A percentile compares a stretch with the other conserved stretches of the same genome.
Conservation (phyloP, 2,888 invertebrate genomes). For the Zygothrica quintamaculata region DNA sequence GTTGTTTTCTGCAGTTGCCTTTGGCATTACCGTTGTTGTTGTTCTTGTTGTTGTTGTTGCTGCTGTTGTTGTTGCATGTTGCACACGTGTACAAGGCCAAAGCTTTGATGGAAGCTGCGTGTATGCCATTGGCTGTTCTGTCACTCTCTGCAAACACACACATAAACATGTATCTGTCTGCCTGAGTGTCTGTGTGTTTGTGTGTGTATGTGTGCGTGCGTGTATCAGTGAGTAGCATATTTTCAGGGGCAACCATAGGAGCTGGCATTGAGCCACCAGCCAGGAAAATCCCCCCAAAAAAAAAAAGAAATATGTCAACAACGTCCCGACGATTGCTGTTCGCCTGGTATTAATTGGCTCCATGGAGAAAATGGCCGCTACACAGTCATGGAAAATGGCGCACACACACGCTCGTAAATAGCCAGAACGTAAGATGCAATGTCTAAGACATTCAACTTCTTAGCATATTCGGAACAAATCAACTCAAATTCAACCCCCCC, state of each 20-base stretch:
- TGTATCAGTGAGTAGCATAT: constrained; percentile 10
- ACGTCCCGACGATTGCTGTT: constrained; percentile 64
- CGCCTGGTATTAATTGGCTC: constrained; percentile 82
- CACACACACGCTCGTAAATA: constrained; percentile 24
- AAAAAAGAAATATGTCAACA: neutral
- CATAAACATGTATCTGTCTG: constrained; percentile 3
- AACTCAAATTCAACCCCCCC: neutral
- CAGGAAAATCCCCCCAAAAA: constrained; percentile 32
- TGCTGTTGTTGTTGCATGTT: neutral
- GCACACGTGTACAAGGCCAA: constrained; percentile 47
- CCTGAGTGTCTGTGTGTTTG: constrained; percentile 7
- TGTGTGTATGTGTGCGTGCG: constrained; percentile 13
- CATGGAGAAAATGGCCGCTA: constrained; percentile 83
- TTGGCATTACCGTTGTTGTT: constrained; percentile 8
- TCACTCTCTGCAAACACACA: constrained; percentile 4
- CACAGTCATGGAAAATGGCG: constrained; percentile 34
- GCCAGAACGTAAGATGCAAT: constrained; percentile 21
- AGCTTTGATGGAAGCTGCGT: constrained; percentile 57
- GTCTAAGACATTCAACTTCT: constrained; percentile 67
- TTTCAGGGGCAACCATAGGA: constrained; percentile 61
- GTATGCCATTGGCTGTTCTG: constrained; percentile 34
- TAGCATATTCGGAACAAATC: constrained; percentile 17
- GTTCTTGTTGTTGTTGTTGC: constrained; percentile 14
- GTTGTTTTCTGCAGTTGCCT: constrained; percentile 4
- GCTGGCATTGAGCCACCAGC: constrained; percentile 11